Conservation (phyloP, 2,888 invertebrate genomes). For the Eubasilissa splendida region DNA sequence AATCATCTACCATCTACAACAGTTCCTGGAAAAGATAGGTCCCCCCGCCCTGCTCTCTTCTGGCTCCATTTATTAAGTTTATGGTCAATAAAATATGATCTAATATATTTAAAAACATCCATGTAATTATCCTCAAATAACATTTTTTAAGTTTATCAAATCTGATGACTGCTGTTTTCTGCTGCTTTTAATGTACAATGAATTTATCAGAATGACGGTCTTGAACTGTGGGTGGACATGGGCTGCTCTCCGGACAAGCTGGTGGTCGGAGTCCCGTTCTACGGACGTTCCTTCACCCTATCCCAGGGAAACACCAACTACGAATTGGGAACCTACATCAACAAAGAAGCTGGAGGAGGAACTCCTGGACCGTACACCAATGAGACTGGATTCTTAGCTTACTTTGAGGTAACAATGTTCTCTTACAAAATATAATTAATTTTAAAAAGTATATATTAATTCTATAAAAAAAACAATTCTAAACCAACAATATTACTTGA, state of each 20-base stretch:
- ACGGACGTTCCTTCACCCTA: conserved; percentile 88
- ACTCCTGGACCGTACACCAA: conserved; percentile 88
- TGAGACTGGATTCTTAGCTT: conserved; percentile 89
- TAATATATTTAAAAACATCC: no score
- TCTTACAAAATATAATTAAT: not conserved
- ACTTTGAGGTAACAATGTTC: conserved; percentile 80
- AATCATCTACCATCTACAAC: no score
- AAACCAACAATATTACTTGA: no score
- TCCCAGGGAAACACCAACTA: conserved; percentile 88
- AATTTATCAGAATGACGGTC: conserved; percentile 82
- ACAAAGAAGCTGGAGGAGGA: conserved; percentile 92
- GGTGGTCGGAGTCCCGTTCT: conserved; percentile 91
- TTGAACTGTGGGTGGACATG: conserved; percentile 89
- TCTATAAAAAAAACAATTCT: no score
- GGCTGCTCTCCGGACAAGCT: conserved; percentile 91
- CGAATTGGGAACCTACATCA: conserved; percentile 88
- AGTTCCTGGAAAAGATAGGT: no score
- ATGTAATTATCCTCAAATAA: no score
- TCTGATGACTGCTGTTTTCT: not conserved
- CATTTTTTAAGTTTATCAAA: no score
- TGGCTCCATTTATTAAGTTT: no score
- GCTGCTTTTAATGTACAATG: not conserved
- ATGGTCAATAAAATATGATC: no score
- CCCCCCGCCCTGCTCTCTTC: no score
- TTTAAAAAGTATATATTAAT: not conserved